phyloP scores from a whole-genome alignment of 2,888 invertebrate genomes.

The Nomada ferruginata region DNA sequence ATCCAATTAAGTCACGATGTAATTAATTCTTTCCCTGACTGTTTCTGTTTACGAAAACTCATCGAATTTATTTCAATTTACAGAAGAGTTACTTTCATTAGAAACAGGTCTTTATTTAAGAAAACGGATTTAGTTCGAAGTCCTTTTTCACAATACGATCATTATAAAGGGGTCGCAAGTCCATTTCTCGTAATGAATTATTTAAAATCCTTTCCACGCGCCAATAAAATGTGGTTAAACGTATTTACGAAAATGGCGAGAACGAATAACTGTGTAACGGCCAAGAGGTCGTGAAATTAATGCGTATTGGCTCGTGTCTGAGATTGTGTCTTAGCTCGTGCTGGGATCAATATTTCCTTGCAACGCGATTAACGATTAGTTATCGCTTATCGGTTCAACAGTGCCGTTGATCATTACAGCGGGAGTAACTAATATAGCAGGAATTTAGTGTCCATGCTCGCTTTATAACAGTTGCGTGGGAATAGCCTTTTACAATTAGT shows the following conservation, averaged over 20 bases:
- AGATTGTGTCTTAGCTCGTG: conserved; percentile 25
- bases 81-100: too few relatives aligned
- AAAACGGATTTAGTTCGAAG: too few relatives aligned
- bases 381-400: conserved; percentile 39
- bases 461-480: not conserved
- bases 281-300: conserved; percentile 32
- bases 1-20: too few relatives aligned
- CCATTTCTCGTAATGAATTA: too few relatives aligned
- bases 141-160: too few relatives aligned
- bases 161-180: too few relatives aligned
- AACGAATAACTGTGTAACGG: conserved; percentile 19
- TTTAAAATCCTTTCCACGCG: too few relatives aligned
- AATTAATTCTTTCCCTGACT: too few relatives aligned
- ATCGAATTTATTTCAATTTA: too few relatives aligned
- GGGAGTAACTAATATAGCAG: conserved; percentile 26
- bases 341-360: conserved; percentile 50
- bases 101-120: too few relatives aligned
- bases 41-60: too few relatives aligned
- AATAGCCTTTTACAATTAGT: too few relatives aligned
- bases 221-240: not conserved
- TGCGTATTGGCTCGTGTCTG: conserved; percentile 29
- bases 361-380: conserved; percentile 47
- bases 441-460: conserved; percentile 14
- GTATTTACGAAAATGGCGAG: not conserved
- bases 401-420: conserved; percentile 30